phyloP scores from a whole-genome alignment of 2,113 vertebrate genomes.

The Cettia cetti region DNA sequence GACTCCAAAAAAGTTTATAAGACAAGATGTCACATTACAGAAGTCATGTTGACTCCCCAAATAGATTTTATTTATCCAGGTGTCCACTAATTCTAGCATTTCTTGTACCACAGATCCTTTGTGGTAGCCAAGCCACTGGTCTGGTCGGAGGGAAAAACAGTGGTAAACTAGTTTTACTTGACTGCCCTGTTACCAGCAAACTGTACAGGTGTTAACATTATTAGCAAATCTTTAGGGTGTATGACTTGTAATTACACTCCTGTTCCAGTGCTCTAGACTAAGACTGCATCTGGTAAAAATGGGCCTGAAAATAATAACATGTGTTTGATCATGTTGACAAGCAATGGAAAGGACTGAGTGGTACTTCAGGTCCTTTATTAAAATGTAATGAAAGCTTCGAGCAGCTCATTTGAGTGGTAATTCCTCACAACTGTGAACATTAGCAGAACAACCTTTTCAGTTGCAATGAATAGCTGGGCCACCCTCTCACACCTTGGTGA shows the following conservation, averaged over 20 bases:
- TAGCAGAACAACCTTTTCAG: background rate
- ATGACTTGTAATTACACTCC: background rate
- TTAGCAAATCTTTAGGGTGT: background rate
- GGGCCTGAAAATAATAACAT: background rate
- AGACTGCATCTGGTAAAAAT: background rate
- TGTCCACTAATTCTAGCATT: slow-evolving; percentile 44
- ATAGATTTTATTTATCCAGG: slow-evolving; percentile 31
- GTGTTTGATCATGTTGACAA: background rate
- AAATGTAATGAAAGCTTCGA: slow-evolving; percentile 25
- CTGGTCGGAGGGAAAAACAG: background rate
- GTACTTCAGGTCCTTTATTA: slow-evolving; percentile 9
- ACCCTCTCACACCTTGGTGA: background rate
- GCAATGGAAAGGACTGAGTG: background rate
- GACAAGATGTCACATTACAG: background rate
- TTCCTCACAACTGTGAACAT: background rate
- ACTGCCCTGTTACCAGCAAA: background rate
- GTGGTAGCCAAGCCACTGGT: background rate
- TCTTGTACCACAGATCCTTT: background rate
- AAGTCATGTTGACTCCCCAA: background rate
- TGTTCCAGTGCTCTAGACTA: background rate
- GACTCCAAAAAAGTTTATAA: background rate
- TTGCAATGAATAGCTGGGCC: background rate
- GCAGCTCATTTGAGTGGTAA: background rate
- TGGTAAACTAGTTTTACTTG: background rate
- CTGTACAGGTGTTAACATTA: background rate